phyloP scores from a whole-genome alignment of 2,888 invertebrate genomes.

The Machimus atricapillus region DNA sequence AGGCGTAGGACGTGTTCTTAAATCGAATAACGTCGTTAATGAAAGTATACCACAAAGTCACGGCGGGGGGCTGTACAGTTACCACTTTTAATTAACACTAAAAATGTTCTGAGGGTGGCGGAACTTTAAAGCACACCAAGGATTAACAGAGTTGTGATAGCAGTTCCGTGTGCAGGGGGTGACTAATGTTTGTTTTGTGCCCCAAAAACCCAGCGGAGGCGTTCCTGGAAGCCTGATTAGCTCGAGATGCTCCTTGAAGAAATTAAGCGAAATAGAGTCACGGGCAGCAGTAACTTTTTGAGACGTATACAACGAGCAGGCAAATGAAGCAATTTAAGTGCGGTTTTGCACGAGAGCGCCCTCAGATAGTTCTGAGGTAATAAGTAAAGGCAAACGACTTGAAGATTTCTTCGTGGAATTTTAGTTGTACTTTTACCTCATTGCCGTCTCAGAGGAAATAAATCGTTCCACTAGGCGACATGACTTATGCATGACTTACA shows the following conservation, averaged over 20 bases:
- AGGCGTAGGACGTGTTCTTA: background rate
- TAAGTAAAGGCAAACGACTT: background rate
- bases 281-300: background rate
- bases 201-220: background rate
- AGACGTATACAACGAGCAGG: background rate
- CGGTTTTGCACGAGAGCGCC: background rate
- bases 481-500: background rate
- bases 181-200: slow-evolving; percentile 19
- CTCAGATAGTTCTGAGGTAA: background rate
- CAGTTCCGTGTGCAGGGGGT: background rate
- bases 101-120: background rate
- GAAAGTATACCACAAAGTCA: slow-evolving; percentile 20
- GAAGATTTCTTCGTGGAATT: background rate
- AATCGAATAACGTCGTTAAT: slow-evolving; percentile 37
- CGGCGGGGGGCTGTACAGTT: background rate
- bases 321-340: background rate
- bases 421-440: background rate
- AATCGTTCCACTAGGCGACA: background rate
- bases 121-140: background rate
- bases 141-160: background rate
- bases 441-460: background rate
- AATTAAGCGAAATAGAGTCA: background rate
- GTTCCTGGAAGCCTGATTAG: background rate
- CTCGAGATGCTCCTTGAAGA: background rate
- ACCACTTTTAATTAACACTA: slow-evolving; percentile 38